A percentile compares a stretch with the other conserved stretches of the same genome.
These are phyloP conservation scores for Trachythela sp. DNA, from an alignment of 64 coral and sea anemone genomes.

Conservation along the genomic window DNA sequence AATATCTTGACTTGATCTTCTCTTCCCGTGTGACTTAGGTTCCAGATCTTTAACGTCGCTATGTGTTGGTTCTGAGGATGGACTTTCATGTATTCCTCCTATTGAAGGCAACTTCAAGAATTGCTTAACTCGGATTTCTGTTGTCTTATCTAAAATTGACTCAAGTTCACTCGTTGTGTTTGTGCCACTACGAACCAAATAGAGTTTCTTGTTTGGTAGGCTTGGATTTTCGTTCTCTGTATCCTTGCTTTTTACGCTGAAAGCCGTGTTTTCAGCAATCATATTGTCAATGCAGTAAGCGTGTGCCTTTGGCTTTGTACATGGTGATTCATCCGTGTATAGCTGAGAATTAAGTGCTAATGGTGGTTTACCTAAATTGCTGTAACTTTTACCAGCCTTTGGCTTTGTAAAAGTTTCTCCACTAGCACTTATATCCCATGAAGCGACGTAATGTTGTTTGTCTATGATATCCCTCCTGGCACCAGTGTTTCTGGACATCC, in stretches of 20 bases:
- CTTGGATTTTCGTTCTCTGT: not conserved
- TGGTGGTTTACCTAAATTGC: not conserved
- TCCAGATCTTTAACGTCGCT: not conserved
- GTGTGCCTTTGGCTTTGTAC: not conserved
- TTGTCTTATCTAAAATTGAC: not conserved
- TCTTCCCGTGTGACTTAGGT: not conserved
- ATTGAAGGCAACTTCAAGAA: constrained; percentile 8
- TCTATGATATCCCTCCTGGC: not conserved
- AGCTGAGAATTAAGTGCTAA: not conserved
- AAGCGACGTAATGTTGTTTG: not conserved
- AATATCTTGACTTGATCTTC: not conserved
- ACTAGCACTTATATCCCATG: not conserved
- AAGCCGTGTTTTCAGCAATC: not conserved
- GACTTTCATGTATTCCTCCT: not conserved
- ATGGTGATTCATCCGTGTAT: not conserved
- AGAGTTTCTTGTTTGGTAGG: not conserved
- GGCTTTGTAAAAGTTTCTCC: not conserved
- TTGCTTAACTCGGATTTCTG: not conserved
- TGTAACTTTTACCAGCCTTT: not conserved
- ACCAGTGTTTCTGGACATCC: not conserved
- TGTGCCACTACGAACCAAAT: not conserved
- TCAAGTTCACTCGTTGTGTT: not conserved
- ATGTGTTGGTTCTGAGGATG: not conserved
- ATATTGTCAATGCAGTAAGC: not conserved
- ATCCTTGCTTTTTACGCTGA: not conserved